Evolutionary conservation across 2,888 invertebrate species (phyloP), one percentile per base, ranked within the genome.

Genomic region (Linnaemya tessellans): DNA sequence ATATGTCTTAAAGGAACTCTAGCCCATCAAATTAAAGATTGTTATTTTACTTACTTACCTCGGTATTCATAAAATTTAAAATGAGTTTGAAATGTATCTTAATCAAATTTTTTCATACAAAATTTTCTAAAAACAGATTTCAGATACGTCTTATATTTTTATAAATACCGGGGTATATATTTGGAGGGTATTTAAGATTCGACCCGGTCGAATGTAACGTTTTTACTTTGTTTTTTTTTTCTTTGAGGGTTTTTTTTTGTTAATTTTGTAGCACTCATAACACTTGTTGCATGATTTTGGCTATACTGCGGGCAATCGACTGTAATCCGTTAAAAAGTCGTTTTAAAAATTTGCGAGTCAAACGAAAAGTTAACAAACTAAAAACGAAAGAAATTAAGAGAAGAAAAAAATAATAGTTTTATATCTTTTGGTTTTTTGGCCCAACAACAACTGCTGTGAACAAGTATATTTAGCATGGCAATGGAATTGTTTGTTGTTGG

Each of bases 241-340:
- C 9, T 60, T 18, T 60, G 3, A n/a, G n/a, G n/a, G n/a, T n/a
- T 11, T 5, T 25, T 60, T 64, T 64, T 22, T 7, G 41, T 22
- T 64, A 22, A 41, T 58, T 70, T 75, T 56, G 70, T 30, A 74
- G 49, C 38, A 75, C 64, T 64, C 43, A 64, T 75, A 81, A 75
- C 81, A 81, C 81, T 75, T 75, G 81, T 81, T 81, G 81, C 75
- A 75, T 81, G 81, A 74, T 75, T 80, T 80, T 67, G 38, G 54
- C 64, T 20, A 54, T 54, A 20, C 62, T 74, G 43, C 49, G 77
- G 65, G 67, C 51, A 78, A 78, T 73, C 71, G 67, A 58, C 67
- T 78, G 78, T 83, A 73, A 78, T 83, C 65, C 82, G 78, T 73
- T 78, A 83, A 71, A 73, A 77, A 64, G 65, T 41, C 13, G 77